Conservation (phyloP, 2,888 invertebrate genomes). For the Rhodophaea formosa region DNA sequence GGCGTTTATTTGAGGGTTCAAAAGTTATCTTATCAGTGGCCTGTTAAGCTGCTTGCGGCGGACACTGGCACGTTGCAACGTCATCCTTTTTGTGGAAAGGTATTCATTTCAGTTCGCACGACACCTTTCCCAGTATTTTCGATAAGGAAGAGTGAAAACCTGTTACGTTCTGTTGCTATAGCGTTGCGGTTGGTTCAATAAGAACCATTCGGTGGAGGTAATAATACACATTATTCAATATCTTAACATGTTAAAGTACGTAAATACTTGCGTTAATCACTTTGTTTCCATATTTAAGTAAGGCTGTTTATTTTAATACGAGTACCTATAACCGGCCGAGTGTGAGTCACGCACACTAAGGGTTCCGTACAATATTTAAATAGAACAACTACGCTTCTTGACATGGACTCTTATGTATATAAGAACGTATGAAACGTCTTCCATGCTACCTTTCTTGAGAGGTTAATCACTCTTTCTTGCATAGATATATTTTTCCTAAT, state of each 20-base stretch:
- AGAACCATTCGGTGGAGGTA: not conserved
- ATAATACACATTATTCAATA: not conserved
- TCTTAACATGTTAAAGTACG: constrained; percentile 26
- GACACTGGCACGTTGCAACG: constrained; percentile 49
- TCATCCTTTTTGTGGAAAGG: constrained; percentile 50
- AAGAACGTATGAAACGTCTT: too few species aligned
- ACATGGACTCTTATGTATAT: too few species aligned
- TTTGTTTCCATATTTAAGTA: too few species aligned
- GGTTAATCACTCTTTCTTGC: too few species aligned
- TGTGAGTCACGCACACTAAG: too few species aligned
- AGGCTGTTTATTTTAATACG: too few species aligned
- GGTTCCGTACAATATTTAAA: too few species aligned
- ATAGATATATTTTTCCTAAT: too few species aligned
- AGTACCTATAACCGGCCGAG: too few species aligned
- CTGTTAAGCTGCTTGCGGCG: constrained; percentile 45
- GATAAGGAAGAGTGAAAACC: constrained; percentile 60
- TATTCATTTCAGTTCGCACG: constrained; percentile 40
- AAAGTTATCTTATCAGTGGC: constrained; percentile 43
- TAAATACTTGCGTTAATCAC: constrained; percentile 20
- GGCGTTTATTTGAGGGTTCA: constrained; percentile 11
- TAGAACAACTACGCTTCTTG: too few species aligned
- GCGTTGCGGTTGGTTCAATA: not conserved
- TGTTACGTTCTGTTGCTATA: constrained; percentile 34
- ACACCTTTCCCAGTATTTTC: constrained; percentile 52
- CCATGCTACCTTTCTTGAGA: too few species aligned